Percentiles rank a stretch among this genome's conserved stretches.
phyloP scores from a whole-genome alignment of 2,113 vertebrate species.

The Ptilorrhoa leucosticta region DNA sequence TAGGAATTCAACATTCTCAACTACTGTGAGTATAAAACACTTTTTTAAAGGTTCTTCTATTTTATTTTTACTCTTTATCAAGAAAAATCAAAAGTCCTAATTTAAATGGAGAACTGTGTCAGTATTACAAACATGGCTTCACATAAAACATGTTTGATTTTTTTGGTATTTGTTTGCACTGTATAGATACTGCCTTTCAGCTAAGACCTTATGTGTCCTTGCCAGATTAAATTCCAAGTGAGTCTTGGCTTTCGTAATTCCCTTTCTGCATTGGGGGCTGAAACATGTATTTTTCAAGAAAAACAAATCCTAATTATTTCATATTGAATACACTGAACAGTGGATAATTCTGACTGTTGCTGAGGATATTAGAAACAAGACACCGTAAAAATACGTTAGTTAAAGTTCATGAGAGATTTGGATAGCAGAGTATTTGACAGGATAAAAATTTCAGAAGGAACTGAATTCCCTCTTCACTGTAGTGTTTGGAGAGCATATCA shows the following conservation, averaged over 20 bases:
- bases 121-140: not conserved
- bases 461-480: not conserved
- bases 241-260: fast-evolving
- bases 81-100: not conserved
- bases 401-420: not conserved
- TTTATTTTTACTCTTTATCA: not conserved
- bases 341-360: not conserved
- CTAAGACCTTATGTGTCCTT: not conserved
- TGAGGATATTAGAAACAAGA: not conserved
- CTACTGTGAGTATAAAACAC: not conserved
- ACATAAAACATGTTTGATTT: not conserved
- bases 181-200: not conserved
- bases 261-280: not conserved
- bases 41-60: not conserved
- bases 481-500: not conserved
- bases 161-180: not conserved
- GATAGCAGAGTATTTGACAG: not conserved
- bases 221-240: not conserved
- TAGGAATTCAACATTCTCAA: not conserved
- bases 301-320: not conserved
- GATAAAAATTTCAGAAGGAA: not conserved
- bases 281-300: not conserved
- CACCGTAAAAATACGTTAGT: not conserved
- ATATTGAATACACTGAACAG: not conserved
- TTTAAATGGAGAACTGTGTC: not conserved